Evolutionary conservation across 2,888 invertebrate species (phyloP), one percentile per base, ranked within the genome.

Genomic region (Tethea ocularis): DNA sequence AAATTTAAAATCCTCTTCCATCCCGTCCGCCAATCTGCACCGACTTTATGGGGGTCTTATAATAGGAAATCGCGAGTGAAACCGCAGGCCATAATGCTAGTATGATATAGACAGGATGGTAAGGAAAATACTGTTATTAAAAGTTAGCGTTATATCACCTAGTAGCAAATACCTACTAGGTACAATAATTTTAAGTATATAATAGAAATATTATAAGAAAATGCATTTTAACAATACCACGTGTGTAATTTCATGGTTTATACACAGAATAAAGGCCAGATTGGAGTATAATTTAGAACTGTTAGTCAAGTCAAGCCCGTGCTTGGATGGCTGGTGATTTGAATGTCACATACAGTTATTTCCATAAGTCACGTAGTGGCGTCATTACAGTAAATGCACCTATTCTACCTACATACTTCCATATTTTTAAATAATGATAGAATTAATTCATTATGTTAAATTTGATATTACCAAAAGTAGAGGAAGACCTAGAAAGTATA

Each of bases 361-460:
- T 75, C 72, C 77, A 81, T 80, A 78, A 75, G 80, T 81, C 79
- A 82, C 80, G 80, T 81, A 73, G 74, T 62, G 63, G 61, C 63
- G 71, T 71, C 73, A 74, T 79, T 79, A 80, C 68, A 69, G 54
- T 20, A 10, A 7, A 20, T 46, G 46, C 20, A 46, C 46, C 5
- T 41, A 41, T 52, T 55, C 60, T 55, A 60, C n/a, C n/a, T n/a
- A n/a, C n/a, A n/a, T n/a, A n/a, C n/a, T n/a, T n/a, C n/a, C n/a
- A n/a, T n/a, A n/a, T n/a, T n/a, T n/a, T n/a, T n/a, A n/a, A n/a
- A n/a, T n/a, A 62, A 56, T 53, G 2, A 38, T 15, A 38, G 6
- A 24, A 4, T 4, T 24, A 4, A 4, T 24, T 2, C 2, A 4
- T 24, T 24, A 24, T 24, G 6, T 24, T 4, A 24, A 24, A 24